Evolutionary conservation across 2,113 vertebrate species (phyloP).

Genomic region (Nannospalax galili): DNA sequence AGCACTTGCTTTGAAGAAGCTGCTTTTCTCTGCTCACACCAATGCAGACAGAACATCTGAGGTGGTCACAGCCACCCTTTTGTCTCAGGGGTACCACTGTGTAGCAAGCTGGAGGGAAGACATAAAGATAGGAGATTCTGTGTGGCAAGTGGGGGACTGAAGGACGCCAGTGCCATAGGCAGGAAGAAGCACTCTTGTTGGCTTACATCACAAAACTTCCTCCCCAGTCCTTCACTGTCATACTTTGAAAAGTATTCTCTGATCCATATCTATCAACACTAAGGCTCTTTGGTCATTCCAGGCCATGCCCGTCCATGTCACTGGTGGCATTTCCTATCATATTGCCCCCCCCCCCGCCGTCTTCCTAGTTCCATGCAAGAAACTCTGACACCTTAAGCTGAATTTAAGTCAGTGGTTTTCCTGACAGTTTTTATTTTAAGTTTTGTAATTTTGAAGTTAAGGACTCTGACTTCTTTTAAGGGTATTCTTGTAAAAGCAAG

Average conservation of each 20-base stretch:
- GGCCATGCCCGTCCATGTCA: not conserved
- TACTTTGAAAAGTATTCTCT: not conserved
- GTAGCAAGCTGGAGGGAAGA: not conserved
- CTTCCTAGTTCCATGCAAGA: not conserved
- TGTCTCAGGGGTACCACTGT: not conserved
- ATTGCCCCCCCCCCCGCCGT: not conserved
- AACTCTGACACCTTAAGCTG: not conserved
- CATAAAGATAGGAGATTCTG: not conserved
- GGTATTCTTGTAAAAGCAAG: not conserved
- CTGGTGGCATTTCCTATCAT: not conserved
- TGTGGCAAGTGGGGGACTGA: not conserved
- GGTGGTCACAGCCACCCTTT: not conserved
- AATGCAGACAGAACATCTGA: not conserved
- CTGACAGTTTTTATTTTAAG: not conserved
- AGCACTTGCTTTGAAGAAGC: not conserved
- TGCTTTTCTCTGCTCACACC: not conserved
- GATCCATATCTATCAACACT: not conserved
- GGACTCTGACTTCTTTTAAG: conserved; percentile 4
- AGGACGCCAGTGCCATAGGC: not conserved
- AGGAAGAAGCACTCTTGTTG: not conserved
- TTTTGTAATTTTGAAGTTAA: not conserved
- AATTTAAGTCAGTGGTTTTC: not conserved
- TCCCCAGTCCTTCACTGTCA: not conserved
- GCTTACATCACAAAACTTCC: not conserved
- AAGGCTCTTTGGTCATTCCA: not conserved